Conservation (phyloP, 92 coral and sea anemone genomes). For the Zoanthus sansibaricus region DNA sequence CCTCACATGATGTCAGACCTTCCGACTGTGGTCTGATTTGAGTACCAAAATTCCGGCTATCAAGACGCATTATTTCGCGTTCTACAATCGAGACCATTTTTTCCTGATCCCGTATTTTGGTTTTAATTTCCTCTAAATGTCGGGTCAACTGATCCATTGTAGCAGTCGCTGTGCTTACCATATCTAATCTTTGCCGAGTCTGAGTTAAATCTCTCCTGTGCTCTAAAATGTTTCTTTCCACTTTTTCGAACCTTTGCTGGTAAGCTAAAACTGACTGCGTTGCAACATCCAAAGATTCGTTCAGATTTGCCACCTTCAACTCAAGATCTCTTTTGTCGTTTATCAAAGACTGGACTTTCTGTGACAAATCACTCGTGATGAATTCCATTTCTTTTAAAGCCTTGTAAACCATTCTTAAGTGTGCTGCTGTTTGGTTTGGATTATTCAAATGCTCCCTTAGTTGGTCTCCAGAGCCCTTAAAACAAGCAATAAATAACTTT, state of each 20-base stretch:
- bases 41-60: not conserved
- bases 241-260: conserved; percentile 55
- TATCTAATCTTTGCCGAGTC: conserved; percentile 42
- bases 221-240: conserved; percentile 57
- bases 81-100: conserved; percentile 5
- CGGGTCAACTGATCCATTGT: conserved; percentile 43
- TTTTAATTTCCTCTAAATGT: conserved; percentile 46
- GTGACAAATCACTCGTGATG: conserved; percentile 13
- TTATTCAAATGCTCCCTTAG: conserved; percentile 57
- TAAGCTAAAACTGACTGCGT: conserved; percentile 45
- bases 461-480: conserved; percentile 70
- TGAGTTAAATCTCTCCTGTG: conserved; percentile 62
- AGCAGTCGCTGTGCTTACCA: conserved; percentile 20
- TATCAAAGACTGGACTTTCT: conserved; percentile 30
- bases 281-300: conserved; percentile 55
- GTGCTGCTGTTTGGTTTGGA: conserved; percentile 64
- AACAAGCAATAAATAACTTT: not conserved
- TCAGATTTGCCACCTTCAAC: conserved; percentile 52
- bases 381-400: conserved; percentile 9
- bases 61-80: conserved; percentile 36
- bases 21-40: not conserved
- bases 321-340: conserved; percentile 40
- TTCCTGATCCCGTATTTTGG: conserved; percentile 46
- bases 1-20: conserved; percentile 26
- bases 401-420: conserved; percentile 57